phyloP scores from a whole-genome alignment of 2,113 vertebrate species.

The Puntigrus tetrazona region DNA sequence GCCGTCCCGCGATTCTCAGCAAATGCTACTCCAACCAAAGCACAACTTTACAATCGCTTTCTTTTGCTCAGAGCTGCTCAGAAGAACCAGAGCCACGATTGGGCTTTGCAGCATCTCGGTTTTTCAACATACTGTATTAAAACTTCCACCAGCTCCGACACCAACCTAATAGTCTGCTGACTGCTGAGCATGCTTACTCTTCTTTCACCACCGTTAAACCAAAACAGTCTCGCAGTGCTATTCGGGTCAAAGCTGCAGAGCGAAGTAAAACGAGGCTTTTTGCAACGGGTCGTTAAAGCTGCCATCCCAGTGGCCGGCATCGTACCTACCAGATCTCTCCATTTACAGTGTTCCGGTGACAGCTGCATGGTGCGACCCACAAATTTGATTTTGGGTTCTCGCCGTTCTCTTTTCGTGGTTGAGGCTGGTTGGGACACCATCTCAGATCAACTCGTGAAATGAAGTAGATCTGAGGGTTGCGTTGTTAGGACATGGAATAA shows the following conservation, averaged over 20 bases:
- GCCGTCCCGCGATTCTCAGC: background rate
- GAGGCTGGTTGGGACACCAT: background rate
- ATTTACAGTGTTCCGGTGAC: background rate
- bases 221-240: background rate
- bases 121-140: background rate
- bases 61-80: background rate
- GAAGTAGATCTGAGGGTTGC: background rate
- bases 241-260: background rate
- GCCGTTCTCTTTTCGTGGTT: too few species aligned
- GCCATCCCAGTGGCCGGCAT: background rate
- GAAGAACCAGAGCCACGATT: background rate
- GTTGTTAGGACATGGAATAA: background rate
- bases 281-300: background rate
- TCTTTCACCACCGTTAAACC: background rate
- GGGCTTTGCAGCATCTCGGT: background rate
- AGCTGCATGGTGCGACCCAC: background rate
- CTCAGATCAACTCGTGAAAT: background rate
- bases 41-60: background rate
- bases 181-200: background rate
- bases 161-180: background rate
- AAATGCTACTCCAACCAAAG: background rate
- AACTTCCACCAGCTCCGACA: background rate
- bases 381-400: background rate
- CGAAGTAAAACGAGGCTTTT: background rate
- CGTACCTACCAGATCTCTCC: background rate